Percentiles rank a stretch among this genome's conserved stretches.
Evolutionary conservation across 2,888 invertebrate species (phyloP).

Genomic region (Amiota communis): DNA sequence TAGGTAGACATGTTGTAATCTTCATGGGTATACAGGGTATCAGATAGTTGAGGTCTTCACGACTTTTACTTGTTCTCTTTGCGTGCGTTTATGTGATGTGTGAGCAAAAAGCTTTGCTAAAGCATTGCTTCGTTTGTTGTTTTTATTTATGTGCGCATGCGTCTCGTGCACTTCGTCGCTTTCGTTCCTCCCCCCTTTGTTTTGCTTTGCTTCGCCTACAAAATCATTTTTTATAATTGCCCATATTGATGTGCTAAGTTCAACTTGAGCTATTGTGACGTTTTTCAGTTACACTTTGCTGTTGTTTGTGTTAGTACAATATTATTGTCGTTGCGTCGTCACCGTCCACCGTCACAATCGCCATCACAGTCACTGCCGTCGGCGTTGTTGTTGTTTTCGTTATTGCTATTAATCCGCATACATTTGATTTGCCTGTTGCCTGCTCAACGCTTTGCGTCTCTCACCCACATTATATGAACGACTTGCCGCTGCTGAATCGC

Average conservation of each 20-base stretch:
- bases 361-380: conserved; percentile 6
- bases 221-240: conserved; percentile 15
- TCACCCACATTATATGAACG: too few species aligned
- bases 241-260: conserved; percentile 26
- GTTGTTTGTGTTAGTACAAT: conserved; percentile 26
- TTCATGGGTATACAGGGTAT: too few species aligned
- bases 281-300: conserved; percentile 7
- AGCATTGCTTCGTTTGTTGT: too few species aligned
- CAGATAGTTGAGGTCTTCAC: too few species aligned
- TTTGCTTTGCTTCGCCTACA: neutral
- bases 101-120: too few species aligned
- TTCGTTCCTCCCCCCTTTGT: neutral
- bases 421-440: too few species aligned
- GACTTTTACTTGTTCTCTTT: too few species aligned
- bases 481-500: too few species aligned
- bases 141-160: neutral
- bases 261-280: neutral
- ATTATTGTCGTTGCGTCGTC: neutral
- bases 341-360: neutral
- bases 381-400: conserved; percentile 39
- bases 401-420: too few species aligned
- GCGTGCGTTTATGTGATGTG: too few species aligned
- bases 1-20: too few species aligned
- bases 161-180: neutral
- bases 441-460: too few species aligned